A percentile compares a stretch with the other conserved stretches of the same genome.
These are phyloP conservation scores for western clawed frog (Xenopus tropicalis) DNA, from an alignment of 2,113 vertebrate genomes.

Conservation along the genomic window DNA sequence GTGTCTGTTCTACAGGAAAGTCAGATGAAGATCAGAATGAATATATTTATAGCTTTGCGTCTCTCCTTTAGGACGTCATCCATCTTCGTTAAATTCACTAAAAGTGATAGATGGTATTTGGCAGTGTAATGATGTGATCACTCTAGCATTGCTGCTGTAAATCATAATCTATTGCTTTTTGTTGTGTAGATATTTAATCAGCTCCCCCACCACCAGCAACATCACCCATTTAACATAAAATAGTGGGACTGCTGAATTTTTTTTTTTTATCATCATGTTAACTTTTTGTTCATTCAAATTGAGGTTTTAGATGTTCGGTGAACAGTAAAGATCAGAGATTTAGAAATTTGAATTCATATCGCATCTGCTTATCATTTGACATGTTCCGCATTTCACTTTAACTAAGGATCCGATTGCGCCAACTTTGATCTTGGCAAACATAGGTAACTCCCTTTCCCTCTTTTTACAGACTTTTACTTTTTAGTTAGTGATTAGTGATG, in stretches of 20 bases:
- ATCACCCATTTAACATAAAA: slow-evolving; percentile 76
- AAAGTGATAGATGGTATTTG: slow-evolving; percentile 78
- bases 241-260: slow-evolving; percentile 72
- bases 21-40: slow-evolving; percentile 73
- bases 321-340: background rate
- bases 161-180: slow-evolving; percentile 75
- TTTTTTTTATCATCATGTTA: slow-evolving; percentile 74
- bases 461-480: too few relatives aligned
- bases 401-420: too few relatives aligned
- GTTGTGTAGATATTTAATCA: slow-evolving; percentile 79
- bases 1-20: slow-evolving; percentile 63
- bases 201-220: slow-evolving; percentile 65
- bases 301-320: too few relatives aligned
- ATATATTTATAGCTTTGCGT: slow-evolving; percentile 71
- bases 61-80: slow-evolving; percentile 68
- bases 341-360: background rate
- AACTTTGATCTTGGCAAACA: too few relatives aligned
- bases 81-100: slow-evolving; percentile 77
- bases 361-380: background rate
- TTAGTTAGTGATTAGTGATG: too few relatives aligned
- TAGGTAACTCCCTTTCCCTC: too few relatives aligned
- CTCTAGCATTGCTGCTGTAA: slow-evolving; percentile 67
- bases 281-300: slow-evolving; percentile 67
- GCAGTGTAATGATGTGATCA: slow-evolving; percentile 75
- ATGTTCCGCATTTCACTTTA: too few relatives aligned